These are phyloP conservation scores for Melanchra persicariae DNA, from an alignment of 2,888 invertebrate genomes.

Conservation along the genomic window DNA sequence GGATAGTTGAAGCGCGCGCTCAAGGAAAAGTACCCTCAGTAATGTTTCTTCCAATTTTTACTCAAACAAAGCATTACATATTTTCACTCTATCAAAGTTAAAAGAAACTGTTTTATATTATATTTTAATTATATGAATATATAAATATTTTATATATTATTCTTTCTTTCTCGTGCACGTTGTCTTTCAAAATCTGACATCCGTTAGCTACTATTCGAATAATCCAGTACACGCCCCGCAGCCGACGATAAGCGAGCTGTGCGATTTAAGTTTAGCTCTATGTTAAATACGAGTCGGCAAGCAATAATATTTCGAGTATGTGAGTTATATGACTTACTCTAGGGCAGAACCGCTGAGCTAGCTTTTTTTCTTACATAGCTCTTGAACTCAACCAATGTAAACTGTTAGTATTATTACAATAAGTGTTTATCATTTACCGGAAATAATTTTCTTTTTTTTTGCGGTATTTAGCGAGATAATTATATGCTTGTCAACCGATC, in stretches of 20 bases:
- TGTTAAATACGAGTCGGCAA: background rate
- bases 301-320: background rate
- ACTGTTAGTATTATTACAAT: slow-evolving; percentile 3
- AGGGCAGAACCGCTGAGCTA: background rate
- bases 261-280: too few species aligned
- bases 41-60: background rate
- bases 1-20: background rate
- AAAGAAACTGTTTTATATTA: background rate
- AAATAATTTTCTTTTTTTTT: background rate
- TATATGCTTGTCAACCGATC: background rate
- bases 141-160: background rate
- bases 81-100: background rate
- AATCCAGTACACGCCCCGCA: background rate
- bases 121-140: too few species aligned
- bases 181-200: background rate
- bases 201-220: background rate
- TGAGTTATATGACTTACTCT: background rate
- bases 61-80: background rate
- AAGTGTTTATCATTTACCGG: background rate
- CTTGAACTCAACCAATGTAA: background rate
- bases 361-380: background rate
- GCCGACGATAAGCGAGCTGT: too few species aligned
- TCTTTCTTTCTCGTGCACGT: background rate
- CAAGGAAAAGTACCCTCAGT: too few species aligned
- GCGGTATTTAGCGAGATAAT: background rate